Evolutionary conservation across 2,888 invertebrate species (phyloP), one percentile per base, ranked within the genome.

Genomic region (Drosophila neonasuta): DNA sequence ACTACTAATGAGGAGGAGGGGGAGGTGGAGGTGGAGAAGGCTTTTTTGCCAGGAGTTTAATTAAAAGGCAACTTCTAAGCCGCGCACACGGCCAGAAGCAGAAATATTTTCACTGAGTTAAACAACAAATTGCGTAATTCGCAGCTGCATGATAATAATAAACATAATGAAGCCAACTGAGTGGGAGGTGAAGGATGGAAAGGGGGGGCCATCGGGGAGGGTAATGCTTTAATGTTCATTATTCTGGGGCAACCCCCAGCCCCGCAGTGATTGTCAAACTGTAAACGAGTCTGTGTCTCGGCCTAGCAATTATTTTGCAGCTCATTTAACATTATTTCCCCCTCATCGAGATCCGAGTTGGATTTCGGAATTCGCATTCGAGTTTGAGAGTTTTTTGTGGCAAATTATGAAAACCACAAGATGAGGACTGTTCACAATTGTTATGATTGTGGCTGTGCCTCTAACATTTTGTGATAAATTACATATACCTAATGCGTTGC

Each of bases 81-180:
- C 75, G 71, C 68, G 71, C 68, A 58, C 24, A 6, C 24, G 24
- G 56, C 46, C 39, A 59, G 61, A 59, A 62, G 59, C 74, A 66
- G 57, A 66, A 62, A 77, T 68, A 76, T 80, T 71, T 80, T 63
- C 79, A 75, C 73, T 78, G 73, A 78, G 80, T 76, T 79, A 78
- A 78, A 73, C 71, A 86, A 78, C 68, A 80, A 83, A 86, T 81
- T 81, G 81, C 79, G 86, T 86, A 83, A 81, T 77, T 86, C 68
- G 60, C 74, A 66, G 84, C 74, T 74, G 64, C 74, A 71, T 59
- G 72, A 72, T 80, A 65, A 84, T 72, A 66, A 70, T 66, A 70
- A 72, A 74, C 44, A 64, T 69, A 63, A 77, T 69, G 54, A 63
- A 66, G 56, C 42, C 44, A 52, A 61, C 36, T 54, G 41, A 45